Evolutionary conservation across 2,113 vertebrate species (phyloP).

Genomic region (Egretta garzetta): DNA sequence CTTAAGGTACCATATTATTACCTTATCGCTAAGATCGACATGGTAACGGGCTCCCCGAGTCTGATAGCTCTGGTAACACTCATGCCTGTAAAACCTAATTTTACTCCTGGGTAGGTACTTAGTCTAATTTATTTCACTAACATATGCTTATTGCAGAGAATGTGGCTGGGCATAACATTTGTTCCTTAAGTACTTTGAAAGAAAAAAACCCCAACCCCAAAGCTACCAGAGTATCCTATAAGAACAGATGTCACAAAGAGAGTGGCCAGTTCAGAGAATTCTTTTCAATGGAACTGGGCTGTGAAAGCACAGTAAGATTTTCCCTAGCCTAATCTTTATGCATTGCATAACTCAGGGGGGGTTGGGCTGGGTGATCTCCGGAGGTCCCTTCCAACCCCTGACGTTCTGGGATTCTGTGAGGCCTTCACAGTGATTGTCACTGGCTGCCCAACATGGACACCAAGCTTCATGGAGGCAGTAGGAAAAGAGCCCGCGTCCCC

Average conservation of each 20-base stretch:
- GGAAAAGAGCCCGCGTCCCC: background rate
- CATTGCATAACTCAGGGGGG: background rate
- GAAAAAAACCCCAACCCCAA: background rate
- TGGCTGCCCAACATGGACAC: background rate
- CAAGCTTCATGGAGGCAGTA: background rate
- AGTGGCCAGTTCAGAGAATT: background rate
- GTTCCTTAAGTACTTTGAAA: background rate
- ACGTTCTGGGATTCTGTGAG: too few species aligned
- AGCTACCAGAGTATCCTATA: background rate
- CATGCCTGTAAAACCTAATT: slow-evolving; percentile 26
- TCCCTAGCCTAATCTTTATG: background rate
- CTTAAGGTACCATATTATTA: background rate
- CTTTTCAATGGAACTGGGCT: background rate
- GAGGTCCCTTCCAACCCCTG: too few species aligned
- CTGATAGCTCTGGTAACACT: background rate
- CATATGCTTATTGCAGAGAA: slow-evolving; percentile 9
- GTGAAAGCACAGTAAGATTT: background rate
- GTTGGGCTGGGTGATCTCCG: too few species aligned
- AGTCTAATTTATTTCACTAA: slow-evolving; percentile 42
- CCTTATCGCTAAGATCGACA: background rate
- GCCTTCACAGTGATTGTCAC: background rate
- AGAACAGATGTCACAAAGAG: background rate
- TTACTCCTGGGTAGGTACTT: slow-evolving; percentile 30
- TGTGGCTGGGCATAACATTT: background rate
- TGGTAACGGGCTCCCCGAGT: background rate